Evolutionary conservation across 2,888 invertebrate species (phyloP), one percentile per base, ranked within the genome.

Genomic region (Mayetiola destructor): DNA sequence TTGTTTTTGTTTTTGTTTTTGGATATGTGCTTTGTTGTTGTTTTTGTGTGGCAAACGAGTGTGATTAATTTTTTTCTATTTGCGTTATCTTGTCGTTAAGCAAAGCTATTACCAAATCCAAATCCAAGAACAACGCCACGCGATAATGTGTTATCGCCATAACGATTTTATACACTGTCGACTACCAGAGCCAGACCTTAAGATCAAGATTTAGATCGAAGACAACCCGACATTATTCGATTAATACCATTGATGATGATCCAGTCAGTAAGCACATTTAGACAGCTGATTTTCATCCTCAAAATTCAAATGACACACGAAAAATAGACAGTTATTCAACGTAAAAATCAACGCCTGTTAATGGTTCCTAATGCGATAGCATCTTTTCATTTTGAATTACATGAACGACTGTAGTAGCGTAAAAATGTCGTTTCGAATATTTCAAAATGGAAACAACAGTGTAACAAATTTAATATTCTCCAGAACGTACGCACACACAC

Each of bases 1-100:
- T 42, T 8, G 8, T 32, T 32, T 32, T 23, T 42, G 37, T 14
- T 4, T n/a, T 4, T 37, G 37, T 37, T 4, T 37, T 9, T 16
- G 37, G 37, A 10, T n/a, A n/a, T n/a, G n/a, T n/a, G n/a, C n/a
- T n/a, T 5, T 37, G 37, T 14, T 40, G 40, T 23, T 21, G 10
- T 40, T 40, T 20, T 48, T 48, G 27, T 21, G 27, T 48, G 12
- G 9, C 27, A 27, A 48, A 48, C 48, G 27, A 48, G 48, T 48
- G 48, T 48, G 48, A 48, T 48, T 48, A 48, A 48, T 48, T 48
- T 48, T n/a, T n/a, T 48, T 48, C 48, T 48, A 48, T 48, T 27
- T 48, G 48, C 27, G 27, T 48, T 48, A 48, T 48, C 48, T 48
- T 48, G 48, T 48, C 48, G 48, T 48, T 48, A 48, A 48, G 48